A percentile compares a stretch with the other conserved stretches of the same genome.
These are phyloP conservation scores for Stenichneumon culpator DNA, from an alignment of 2,888 invertebrate species.

Conservation along the genomic window DNA sequence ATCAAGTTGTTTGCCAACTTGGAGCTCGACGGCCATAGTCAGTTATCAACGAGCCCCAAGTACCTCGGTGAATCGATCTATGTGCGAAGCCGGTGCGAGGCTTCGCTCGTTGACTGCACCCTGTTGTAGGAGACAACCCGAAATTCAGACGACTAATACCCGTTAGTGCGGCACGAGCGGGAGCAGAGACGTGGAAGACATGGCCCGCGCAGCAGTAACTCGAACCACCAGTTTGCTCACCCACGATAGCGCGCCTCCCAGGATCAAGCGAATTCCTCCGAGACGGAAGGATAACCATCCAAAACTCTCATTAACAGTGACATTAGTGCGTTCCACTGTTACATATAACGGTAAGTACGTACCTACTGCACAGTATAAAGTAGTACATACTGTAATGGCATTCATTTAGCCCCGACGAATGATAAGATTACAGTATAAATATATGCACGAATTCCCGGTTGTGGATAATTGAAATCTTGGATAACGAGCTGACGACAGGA, in stretches of 20 bases:
- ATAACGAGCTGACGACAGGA: conserved; percentile 20
- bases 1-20: conserved; percentile 55
- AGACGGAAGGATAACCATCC: conserved; percentile 11
- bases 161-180: not conserved
- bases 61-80: conserved; percentile 48
- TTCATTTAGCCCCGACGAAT: not conserved
- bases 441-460: not conserved
- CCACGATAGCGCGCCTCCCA: not conserved
- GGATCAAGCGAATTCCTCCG: conserved; percentile 10
- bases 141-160: conserved; percentile 15
- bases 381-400: not conserved
- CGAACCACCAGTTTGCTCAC: not conserved
- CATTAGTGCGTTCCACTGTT: not conserved
- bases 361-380: not conserved
- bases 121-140: conserved; percentile 12
- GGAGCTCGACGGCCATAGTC: conserved; percentile 10
- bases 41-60: conserved; percentile 49
- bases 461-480: conserved; percentile 15
- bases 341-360: not conserved
- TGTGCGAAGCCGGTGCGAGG: conserved; percentile 10
- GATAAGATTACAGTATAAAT: conserved; percentile 5
- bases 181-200: not conserved
- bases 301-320: conserved; percentile 15
- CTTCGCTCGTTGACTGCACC: not conserved
- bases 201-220: not conserved